These are phyloP conservation scores for Pollimyrus isidori DNA, from an alignment of 2,113 vertebrate species.

Conservation along the genomic window DNA sequence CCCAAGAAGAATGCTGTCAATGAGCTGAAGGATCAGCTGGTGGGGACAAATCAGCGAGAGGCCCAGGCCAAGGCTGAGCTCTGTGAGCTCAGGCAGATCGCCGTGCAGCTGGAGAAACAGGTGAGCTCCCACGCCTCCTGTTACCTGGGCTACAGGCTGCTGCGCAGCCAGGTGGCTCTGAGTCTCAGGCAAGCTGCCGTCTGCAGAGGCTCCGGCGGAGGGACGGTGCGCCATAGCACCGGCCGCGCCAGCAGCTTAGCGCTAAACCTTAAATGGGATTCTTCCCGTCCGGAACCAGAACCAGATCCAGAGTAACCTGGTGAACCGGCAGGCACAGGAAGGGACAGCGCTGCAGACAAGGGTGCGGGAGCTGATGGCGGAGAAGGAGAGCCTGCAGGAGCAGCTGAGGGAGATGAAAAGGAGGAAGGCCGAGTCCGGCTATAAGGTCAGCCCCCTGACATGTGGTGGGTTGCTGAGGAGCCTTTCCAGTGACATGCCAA, in stretches of 20 bases:
- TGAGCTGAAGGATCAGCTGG: slow-evolving; percentile 83
- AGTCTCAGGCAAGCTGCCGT: background rate
- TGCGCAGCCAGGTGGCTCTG: background rate
- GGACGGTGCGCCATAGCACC: background rate
- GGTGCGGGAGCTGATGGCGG: slow-evolving; percentile 69
- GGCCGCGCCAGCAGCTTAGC: background rate
- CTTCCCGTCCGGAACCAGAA: slow-evolving; percentile 52
- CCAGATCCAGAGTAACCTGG: slow-evolving; percentile 74
- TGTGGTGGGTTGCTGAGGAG: background rate
- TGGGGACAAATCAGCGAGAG: slow-evolving; percentile 77
- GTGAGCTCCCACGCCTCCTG: slow-evolving; percentile 42
- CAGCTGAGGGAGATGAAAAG: slow-evolving; percentile 84
- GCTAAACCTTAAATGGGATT: background rate
- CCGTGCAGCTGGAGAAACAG: slow-evolving; percentile 81
- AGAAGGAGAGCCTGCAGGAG: slow-evolving; percentile 80
- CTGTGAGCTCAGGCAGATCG: slow-evolving; percentile 74
- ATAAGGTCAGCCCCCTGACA: slow-evolving; percentile 39
- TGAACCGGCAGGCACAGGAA: slow-evolving; percentile 74
- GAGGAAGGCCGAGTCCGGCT: slow-evolving; percentile 76
- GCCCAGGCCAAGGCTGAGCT: slow-evolving; percentile 80
- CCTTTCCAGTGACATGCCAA: background rate
- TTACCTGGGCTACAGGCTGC: background rate
- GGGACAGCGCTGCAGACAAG: slow-evolving; percentile 73
- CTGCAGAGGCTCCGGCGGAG: background rate
- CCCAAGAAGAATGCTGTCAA: slow-evolving; percentile 78